Base-by-base conservation (phyloP, 2,113 vertebrate genomes). In the Nothoprocta perdicaria region DNA sequence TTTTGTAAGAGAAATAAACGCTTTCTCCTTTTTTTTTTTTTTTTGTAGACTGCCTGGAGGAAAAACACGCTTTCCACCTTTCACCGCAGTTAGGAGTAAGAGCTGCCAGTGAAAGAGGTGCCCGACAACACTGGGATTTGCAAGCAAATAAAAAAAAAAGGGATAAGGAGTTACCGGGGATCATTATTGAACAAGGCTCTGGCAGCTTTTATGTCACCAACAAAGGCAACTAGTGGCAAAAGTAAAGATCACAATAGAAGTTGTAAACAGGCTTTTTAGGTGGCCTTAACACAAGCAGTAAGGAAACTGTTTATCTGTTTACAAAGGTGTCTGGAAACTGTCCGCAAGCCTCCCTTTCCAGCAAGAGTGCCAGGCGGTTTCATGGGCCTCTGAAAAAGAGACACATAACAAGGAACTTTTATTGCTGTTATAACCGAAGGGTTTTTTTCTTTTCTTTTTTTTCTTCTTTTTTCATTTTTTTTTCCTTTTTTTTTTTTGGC, bases 31-130 rank as follows among this genome's bases (percentile, higher is more conserved):
- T 61, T 43, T 31, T 23, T 35, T 31, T 22, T 61, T 43, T 31
- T 23, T 35, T 53, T 62, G 52, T 31, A 72, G 67, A 11, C 55
- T 78, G 66, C 31, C 29, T 38, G 15, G 23, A 86, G 48, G 35
- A 65, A 58, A 74, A 85, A 16, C 19, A 8, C 43, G 23, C 0
- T 2, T 31, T 26, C 17, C 55, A 61, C 2, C 5, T 63, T 50
- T 79, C 8, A 3, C 53, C 26, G 57, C 27, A 58, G 10, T 33
- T 18, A 38, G 85, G 68, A 83, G 4, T 5, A 45, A 33, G 33
- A 77, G 67, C 79, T 43, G 75, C 33, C 1, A 0, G 40, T 12
- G 45, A 74, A 80, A 88, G 48, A 48, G 31, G 35, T 33, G 53
- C 57, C 35, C 11, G 75, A 48, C 12, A 12, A 77, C 61, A 71